phyloP scores from a whole-genome alignment of 2,113 vertebrate genomes.

The Petroica traversi region DNA sequence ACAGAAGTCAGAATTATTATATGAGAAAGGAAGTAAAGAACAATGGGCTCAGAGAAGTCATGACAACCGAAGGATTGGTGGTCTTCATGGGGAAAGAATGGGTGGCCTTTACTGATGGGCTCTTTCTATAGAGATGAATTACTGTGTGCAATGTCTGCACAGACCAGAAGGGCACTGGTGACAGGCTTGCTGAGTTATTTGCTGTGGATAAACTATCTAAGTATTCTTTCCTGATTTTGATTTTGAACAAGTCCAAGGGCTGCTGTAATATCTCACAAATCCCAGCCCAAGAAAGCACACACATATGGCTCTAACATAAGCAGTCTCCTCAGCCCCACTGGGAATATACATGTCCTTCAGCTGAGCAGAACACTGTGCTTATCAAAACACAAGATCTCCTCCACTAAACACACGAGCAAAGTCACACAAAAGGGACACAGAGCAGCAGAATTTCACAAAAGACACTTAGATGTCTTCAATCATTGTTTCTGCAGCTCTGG shows the following conservation, averaged over 20 bases:
- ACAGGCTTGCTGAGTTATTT: constrained; percentile 11
- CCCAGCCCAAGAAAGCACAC: background rate
- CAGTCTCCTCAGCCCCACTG: background rate
- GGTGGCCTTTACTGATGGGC: constrained; percentile 15
- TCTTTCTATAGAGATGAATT: constrained; percentile 3
- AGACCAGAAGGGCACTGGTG: background rate
- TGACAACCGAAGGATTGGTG: constrained; percentile 32
- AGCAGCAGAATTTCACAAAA: background rate
- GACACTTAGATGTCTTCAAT: background rate
- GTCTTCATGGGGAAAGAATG: constrained; percentile 36
- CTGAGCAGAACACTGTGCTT: background rate
- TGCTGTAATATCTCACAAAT: background rate
- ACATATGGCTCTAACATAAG: background rate
- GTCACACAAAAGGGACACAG: background rate
- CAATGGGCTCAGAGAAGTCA: constrained; percentile 14
- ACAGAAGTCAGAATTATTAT: constrained; percentile 66
- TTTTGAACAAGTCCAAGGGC: background rate
- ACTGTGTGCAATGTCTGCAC: background rate
- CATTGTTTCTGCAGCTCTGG: background rate
- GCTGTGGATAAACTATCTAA: background rate
- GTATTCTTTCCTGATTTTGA: background rate
- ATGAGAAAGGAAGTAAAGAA: constrained; percentile 67
- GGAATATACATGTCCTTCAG: background rate
- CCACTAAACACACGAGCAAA: background rate
- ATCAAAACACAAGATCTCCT: background rate